Conservation (phyloP, 2,888 invertebrate species). For the Dusona sp. region DNA sequence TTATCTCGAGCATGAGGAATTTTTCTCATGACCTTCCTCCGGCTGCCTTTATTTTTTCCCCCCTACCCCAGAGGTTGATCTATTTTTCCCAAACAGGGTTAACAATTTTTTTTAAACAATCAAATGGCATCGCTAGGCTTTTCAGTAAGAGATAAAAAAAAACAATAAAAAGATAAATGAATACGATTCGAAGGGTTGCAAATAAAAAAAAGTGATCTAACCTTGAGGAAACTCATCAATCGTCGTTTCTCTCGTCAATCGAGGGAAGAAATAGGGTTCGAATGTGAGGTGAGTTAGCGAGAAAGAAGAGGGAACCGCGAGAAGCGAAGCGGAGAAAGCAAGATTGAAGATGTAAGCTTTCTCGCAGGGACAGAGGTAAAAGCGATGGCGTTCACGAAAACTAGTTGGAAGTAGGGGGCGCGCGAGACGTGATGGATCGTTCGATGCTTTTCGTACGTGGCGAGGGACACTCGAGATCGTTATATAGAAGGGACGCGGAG, state of each 20-base stretch:
- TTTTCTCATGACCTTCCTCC: too few relatives aligned
- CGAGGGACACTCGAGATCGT: slow-evolving; percentile 48
- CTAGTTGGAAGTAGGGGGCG: slow-evolving; percentile 47
- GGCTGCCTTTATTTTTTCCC: background rate
- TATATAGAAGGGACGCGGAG: slow-evolving; percentile 17
- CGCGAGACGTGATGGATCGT: slow-evolving; percentile 65
- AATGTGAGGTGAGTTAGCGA: slow-evolving; percentile 46
- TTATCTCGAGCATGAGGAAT: background rate
- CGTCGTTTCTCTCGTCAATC: slow-evolving; percentile 67
- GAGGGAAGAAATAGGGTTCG: slow-evolving; percentile 37
- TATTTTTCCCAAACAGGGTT: too few relatives aligned
- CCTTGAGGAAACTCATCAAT: slow-evolving; percentile 70
- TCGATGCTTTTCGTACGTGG: slow-evolving; percentile 53
- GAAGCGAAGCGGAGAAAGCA: slow-evolving; percentile 58
- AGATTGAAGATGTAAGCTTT: slow-evolving; percentile 64
- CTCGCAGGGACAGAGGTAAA: slow-evolving; percentile 52
- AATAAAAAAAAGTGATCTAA: background rate
- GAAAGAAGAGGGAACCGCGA: slow-evolving; percentile 37
- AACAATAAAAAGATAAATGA: background rate
- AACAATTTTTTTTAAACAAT: too few relatives aligned
- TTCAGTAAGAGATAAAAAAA: background rate
- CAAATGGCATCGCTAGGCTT: background rate
- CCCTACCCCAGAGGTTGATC: too few relatives aligned
- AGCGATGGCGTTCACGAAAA: slow-evolving; percentile 67
- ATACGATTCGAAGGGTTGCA: background rate